Evolutionary conservation across 2,888 invertebrate genomes (phyloP).

Genomic region (Parascotia fuliginaria): DNA sequence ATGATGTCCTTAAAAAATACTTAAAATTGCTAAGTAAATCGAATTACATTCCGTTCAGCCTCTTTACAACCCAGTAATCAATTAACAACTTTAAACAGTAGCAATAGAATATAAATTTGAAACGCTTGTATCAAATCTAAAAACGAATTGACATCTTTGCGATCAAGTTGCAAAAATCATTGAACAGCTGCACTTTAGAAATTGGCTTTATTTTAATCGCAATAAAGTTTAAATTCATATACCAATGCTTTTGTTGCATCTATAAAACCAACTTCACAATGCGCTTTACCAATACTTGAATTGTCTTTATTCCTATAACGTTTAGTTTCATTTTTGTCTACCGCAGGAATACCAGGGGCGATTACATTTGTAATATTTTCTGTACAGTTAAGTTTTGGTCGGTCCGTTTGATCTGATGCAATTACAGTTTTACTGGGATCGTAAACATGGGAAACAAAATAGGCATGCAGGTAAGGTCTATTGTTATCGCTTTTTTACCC

Average conservation of each 20-base stretch:
- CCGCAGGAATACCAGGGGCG: slow-evolving; percentile 15
- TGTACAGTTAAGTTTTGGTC: slow-evolving; percentile 58
- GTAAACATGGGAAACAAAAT: slow-evolving; percentile 73
- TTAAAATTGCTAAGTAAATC: slow-evolving; percentile 44
- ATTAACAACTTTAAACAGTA: slow-evolving; percentile 33
- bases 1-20: slow-evolving; percentile 44
- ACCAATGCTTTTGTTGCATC: slow-evolving; percentile 23
- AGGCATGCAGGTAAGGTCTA: slow-evolving; percentile 74
- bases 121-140: slow-evolving; percentile 28
- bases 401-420: slow-evolving; percentile 78
- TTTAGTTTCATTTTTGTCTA: slow-evolving; percentile 31
- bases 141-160: slow-evolving; percentile 42
- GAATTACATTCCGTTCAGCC: slow-evolving; percentile 38
- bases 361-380: slow-evolving; percentile 33
- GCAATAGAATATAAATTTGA: slow-evolving; percentile 25
- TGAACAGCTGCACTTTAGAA: slow-evolving; percentile 11
- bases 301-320: slow-evolving; percentile 18
- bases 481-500: slow-evolving; percentile 70
- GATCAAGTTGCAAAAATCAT: slow-evolving; percentile 37
- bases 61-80: slow-evolving; percentile 14
- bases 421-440: slow-evolving; percentile 79
- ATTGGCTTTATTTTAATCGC: slow-evolving; percentile 7
- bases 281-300: slow-evolving; percentile 9
- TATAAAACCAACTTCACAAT: slow-evolving; percentile 12
- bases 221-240: slow-evolving; percentile 29